Base-by-base conservation (phyloP, 2,113 vertebrate genomes). In the Cryptoleucopteryx plumbea region DNA sequence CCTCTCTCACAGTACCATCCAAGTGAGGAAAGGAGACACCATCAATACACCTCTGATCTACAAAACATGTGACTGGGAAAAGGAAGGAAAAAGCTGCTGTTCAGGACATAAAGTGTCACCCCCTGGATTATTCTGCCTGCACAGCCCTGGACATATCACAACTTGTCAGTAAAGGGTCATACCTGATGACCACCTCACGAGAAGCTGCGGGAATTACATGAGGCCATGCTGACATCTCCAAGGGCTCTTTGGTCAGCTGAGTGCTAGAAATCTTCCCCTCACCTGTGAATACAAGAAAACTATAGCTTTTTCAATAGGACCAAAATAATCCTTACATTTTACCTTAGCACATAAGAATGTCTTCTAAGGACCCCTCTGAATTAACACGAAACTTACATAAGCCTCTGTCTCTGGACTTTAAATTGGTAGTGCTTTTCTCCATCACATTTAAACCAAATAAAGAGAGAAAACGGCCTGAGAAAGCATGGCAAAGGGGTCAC, bases 131-230 rank as follows among this genome's bases (percentile, higher is more conserved):
- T 17, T 63, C 45, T 5, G 26, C 27, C 48, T 92, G 71, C 67
- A 78, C 73, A 68, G 74, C 81, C 90, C 73, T 84, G 79, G 16
- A 34, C 47, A 25, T 13, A 53, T 32, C 70, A 92, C 74, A 86
- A 50, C 79, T 43, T 71, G 93, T 43, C 93, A 92, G 68, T 90
- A 90, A 83, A 92, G 79, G 92, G 95, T 92, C 94, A 94, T 84
- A 96, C 93, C 95, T 95, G 93, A 97, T 96, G 96, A 97, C 93
- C 96, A 96, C 85, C 79, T 95, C 92, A 95, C 8, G 65, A 93
- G 79, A 82, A 95, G 93, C 85, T 95, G 92, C 27, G 0, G 82
- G 79, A 86, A 73, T 56, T 90, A 85, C 87, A 90, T 82, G 75
- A 94, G 52, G 92, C 88, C 93, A 88, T 77, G 93, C 94, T 95